Evolutionary conservation across 2,888 invertebrate species (phyloP), one percentile per base, ranked within the genome.

Genomic region (Temnothorax unifasciatus): DNA sequence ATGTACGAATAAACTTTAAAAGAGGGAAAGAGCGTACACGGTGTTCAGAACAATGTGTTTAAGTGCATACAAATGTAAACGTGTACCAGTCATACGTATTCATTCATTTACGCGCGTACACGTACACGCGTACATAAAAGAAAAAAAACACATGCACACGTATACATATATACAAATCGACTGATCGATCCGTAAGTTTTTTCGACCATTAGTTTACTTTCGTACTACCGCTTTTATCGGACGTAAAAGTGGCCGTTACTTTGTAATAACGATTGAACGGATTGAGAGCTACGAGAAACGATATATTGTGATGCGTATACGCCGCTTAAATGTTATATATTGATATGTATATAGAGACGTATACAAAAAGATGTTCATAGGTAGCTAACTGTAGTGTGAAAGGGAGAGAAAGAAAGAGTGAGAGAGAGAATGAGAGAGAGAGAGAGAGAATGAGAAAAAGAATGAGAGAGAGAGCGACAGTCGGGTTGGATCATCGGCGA

Each of bases 141-240:
- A 44, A 44, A 44, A 44, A 25, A 8, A 44, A 66, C 34, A 34
- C 34, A 34, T 34, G 34, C 54, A 83, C 47, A 47, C 68, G 57
- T 64, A 85, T 50, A 74, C 57, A 69, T 25, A 84, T 52, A 86
- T 82, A 84, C 84, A 88, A 34, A 87, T 86, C 82, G 89, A 91
- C 91, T 88, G 90, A 91, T 90, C 86, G 85, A 88, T 66, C 82
- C 74, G 85, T 91, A 89, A 87, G 83, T 87, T 54, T 66, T 87
- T 82, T 76, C 68, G 85, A 86, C 82, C 86, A 77, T 89, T 90
- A 66, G 29, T 85, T 88, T 87, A 88, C 90, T 91, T 88, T 92
- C 87, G 90, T 92, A 89, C 89, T 86, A 88, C 88, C 89, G 88
- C 90, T 91, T 92, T 92, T 91, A 87, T 90, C 89, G 86, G 18